Evolutionary conservation across 2,797 vertebrate genomes (phyloP).

Genomic region (Diplodus sargus): DNA sequence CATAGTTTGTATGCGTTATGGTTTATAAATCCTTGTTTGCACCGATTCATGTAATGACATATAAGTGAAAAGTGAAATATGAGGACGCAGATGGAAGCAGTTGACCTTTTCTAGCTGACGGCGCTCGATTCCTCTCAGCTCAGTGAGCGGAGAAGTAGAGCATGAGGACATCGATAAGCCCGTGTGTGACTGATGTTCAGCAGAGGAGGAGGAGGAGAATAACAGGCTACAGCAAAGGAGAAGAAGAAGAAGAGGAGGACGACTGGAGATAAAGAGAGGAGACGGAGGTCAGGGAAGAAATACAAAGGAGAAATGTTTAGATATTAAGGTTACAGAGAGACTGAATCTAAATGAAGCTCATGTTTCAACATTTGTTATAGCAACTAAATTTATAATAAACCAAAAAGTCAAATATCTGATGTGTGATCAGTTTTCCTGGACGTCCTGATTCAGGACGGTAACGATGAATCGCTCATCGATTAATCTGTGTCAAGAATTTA

Average conservation of each 20-base stretch:
- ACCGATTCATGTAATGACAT: not conserved
- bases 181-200: not conserved
- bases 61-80: not conserved
- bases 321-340: not conserved
- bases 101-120: not conserved
- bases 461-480: no score
- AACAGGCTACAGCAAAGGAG: not conserved
- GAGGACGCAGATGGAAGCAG: not conserved
- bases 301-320: not conserved
- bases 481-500: no score
- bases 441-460: no score
- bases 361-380: not conserved
- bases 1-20: no score
- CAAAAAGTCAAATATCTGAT: not conserved
- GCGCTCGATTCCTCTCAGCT: not conserved
- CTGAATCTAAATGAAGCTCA: not conserved
- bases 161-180: not conserved
- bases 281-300: not conserved
- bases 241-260: not conserved
- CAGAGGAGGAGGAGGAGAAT: not conserved
- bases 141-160: conserved; percentile 5
- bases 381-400: no score
- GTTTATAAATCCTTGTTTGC: no score
- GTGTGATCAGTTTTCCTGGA: no score
- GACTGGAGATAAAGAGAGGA: not conserved